A percentile compares a stretch with the other conserved stretches of the same genome.
These are phyloP conservation scores for Chelon auratus DNA, from an alignment of 2,797 vertebrate genomes.

Conservation along the genomic window DNA sequence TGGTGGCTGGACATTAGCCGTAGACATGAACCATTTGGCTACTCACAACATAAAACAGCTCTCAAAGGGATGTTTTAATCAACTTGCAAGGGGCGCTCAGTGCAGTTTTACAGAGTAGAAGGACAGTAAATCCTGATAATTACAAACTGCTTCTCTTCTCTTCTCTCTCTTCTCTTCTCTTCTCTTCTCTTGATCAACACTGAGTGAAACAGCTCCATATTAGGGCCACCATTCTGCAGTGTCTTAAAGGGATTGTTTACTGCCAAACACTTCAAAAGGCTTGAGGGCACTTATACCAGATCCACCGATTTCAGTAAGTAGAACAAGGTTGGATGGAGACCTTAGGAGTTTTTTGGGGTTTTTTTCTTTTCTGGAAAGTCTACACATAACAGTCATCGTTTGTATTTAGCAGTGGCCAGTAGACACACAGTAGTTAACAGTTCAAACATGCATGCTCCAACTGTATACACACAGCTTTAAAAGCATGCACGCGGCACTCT, in stretches of 20 bases:
- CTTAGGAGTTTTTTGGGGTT: not conserved
- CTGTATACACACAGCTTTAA: slow-evolving; percentile 3
- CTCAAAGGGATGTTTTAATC: slow-evolving; percentile 19
- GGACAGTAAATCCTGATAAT: slow-evolving; percentile 31
- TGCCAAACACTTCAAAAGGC: slow-evolving; percentile 59
- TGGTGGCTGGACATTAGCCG: slow-evolving; percentile 17
- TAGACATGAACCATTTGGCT: slow-evolving; percentile 18
- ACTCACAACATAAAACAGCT: slow-evolving; percentile 38
- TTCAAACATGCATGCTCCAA: slow-evolving; percentile 9
- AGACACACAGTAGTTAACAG: not conserved
- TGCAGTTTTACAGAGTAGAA: slow-evolving; percentile 33
- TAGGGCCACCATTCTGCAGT: slow-evolving; percentile 60
- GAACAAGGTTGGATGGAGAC: slow-evolving; percentile 12
- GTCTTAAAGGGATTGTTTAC: slow-evolving; percentile 64
- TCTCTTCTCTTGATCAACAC: slow-evolving; percentile 39
- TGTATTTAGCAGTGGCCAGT: not conserved
- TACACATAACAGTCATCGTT: slow-evolving; percentile 20
- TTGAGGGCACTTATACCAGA: slow-evolving; percentile 56
- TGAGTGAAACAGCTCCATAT: slow-evolving; percentile 72
- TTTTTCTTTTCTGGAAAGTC: slow-evolving; percentile 16
- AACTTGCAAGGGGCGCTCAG: slow-evolving; percentile 19
- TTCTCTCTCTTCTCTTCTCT: slow-evolving; percentile 10
- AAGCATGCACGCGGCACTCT: not conserved
- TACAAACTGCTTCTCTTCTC: slow-evolving; percentile 5
- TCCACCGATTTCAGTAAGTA: slow-evolving; percentile 41